Evolutionary conservation across 1,140 invertebrate species (phyloP).

Genomic region (Aricia agestis): DNA sequence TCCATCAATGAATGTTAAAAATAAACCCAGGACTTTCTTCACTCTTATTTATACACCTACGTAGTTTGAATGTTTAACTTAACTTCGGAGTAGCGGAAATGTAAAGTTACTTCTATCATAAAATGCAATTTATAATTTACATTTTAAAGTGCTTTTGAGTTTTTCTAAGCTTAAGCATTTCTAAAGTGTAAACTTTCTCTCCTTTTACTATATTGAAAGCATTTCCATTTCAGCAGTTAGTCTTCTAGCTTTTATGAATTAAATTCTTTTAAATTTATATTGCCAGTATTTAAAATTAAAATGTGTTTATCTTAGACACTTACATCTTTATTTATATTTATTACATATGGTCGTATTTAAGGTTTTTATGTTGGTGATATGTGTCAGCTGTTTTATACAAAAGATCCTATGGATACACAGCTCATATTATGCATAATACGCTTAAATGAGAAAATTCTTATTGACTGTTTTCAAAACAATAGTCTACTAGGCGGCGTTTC

Average conservation of each 20-base stretch:
- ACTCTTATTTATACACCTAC: not conserved
- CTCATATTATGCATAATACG: too few species aligned
- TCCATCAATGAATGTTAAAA: not conserved
- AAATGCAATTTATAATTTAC: constrained; percentile 10
- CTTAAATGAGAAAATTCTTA: too few species aligned
- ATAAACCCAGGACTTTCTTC: not conserved
- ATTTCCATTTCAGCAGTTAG: not conserved
- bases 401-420: too few species aligned
- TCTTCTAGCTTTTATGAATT: not conserved
- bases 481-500: too few species aligned
- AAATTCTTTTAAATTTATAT: constrained; percentile 1
- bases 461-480: too few species aligned
- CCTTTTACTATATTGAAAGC: constrained; percentile 6
- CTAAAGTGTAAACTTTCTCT: constrained; percentile 10
- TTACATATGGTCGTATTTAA: too few species aligned
- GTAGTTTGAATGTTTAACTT: not conserved
- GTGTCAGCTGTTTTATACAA: too few species aligned
- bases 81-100: not conserved
- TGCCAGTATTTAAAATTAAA: not conserved
- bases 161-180: constrained; percentile 15
- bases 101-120: constrained; percentile 1
- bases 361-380: too few species aligned
- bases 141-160: constrained; percentile 6
- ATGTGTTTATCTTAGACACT: not conserved
- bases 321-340: too few species aligned